These are phyloP conservation scores for Papilio polyxenes DNA, from an alignment of 1,140 invertebrate species.

Conservation along the genomic window DNA sequence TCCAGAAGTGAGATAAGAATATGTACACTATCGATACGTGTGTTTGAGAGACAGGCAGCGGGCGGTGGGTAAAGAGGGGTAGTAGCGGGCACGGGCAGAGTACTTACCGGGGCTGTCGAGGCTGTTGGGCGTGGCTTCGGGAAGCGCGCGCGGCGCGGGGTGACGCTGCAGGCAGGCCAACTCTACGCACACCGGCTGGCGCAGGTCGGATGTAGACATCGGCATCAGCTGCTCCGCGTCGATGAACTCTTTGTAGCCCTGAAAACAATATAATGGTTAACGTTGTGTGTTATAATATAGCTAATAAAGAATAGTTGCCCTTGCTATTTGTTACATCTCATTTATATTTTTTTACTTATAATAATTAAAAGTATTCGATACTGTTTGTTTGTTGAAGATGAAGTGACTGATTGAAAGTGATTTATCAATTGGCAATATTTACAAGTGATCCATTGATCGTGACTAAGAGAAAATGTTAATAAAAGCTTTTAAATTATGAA, in stretches of 20 bases:
- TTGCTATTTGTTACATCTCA: too few relatives aligned
- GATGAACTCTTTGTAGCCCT: conserved; percentile 94
- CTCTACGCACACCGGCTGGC: conserved; percentile 89
- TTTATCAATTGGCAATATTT: not conserved
- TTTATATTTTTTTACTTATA: not conserved
- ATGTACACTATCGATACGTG: not conserved
- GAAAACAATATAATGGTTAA: conserved; percentile 40
- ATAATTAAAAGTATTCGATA: not conserved
- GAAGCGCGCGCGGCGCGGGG: conserved; percentile 73
- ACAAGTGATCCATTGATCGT: not conserved
- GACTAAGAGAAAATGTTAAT: not conserved
- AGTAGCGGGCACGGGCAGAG: not conserved
- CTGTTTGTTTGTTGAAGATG: too few relatives aligned
- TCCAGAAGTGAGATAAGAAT: not conserved
- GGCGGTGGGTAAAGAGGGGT: not conserved
- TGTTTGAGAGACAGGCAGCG: conserved; percentile 26
- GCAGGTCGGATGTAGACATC: conserved; percentile 89
- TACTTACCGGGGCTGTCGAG: conserved; percentile 75
- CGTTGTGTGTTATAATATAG: too few relatives aligned
- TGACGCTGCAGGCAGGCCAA: conserved; percentile 84
- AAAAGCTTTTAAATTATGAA: not conserved
- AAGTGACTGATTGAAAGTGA: not conserved
- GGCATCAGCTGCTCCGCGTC: conserved; percentile 93
- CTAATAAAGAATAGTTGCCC: too few relatives aligned
- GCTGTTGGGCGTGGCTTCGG: conserved; percentile 80